These are phyloP conservation scores for Myocastor coypus DNA, from an alignment of 2,113 vertebrate genomes.

Conservation along the genomic window DNA sequence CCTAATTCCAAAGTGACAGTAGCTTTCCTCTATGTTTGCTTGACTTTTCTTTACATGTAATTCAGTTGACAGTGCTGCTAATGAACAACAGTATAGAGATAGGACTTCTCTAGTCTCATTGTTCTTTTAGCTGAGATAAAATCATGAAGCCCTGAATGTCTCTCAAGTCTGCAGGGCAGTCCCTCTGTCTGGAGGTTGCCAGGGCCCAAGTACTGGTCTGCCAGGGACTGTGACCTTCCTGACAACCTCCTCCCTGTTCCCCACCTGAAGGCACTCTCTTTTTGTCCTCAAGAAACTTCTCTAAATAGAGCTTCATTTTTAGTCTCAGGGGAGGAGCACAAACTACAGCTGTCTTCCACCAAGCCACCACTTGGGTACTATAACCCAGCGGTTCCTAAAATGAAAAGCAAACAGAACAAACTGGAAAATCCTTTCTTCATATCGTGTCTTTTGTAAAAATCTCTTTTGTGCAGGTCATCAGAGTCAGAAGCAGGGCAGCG, in stretches of 20 bases:
- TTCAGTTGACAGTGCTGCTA: not conserved
- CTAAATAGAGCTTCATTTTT: not conserved
- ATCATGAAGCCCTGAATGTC: not conserved
- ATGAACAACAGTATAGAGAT: not conserved
- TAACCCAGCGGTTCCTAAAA: not conserved
- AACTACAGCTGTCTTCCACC: not conserved
- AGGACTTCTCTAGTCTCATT: not conserved
- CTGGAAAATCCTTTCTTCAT: not conserved
- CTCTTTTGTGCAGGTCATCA: not conserved
- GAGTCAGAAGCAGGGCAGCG: not conserved
- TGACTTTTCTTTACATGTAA: not conserved
- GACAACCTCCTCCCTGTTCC: not conserved
- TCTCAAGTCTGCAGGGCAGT: not conserved
- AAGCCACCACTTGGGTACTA: not conserved
- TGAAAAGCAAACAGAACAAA: not conserved
- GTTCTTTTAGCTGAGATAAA: conserved; percentile 18
- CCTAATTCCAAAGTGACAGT: not conserved
- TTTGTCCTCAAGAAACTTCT: not conserved
- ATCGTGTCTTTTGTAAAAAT: not conserved
- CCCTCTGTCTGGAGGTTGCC: not conserved
- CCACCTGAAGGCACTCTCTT: not conserved
- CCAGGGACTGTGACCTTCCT: not conserved
- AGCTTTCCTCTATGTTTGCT: not conserved
- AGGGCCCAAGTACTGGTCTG: not conserved
- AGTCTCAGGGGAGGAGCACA: not conserved